A percentile compares a stretch with the other conserved stretches of the same genome.
Evolutionary conservation across 2,888 invertebrate species (phyloP).

Genomic region (Cephus nigrinus): DNA sequence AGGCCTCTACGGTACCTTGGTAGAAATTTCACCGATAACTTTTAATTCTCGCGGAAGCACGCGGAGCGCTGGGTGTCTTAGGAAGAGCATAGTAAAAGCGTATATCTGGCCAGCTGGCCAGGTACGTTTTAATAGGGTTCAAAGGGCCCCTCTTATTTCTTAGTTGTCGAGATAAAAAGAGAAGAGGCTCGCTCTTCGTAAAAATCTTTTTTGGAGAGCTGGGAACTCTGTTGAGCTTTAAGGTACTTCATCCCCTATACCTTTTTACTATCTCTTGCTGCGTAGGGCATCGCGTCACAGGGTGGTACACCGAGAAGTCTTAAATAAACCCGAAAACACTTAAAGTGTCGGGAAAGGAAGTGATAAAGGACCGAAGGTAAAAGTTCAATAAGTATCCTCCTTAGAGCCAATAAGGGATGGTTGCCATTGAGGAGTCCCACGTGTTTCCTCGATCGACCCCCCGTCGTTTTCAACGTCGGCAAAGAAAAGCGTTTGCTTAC

Average conservation of each 20-base stretch:
- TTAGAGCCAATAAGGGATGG: slow-evolving; percentile 59
- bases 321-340: slow-evolving; percentile 56
- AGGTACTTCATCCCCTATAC: not conserved
- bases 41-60: no score
- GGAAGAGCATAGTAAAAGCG: not conserved
- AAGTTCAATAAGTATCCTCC: slow-evolving; percentile 64
- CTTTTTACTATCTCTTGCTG: no score
- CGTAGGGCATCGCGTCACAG: not conserved
- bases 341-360: slow-evolving; percentile 42
- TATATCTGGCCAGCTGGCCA: not conserved
- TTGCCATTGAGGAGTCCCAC: slow-evolving; percentile 18
- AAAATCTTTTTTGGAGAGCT: not conserved
- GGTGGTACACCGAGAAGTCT: slow-evolving; percentile 19
- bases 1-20: not conserved
- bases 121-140: not conserved
- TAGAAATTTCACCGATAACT: not conserved
- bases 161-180: not conserved
- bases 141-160: not conserved
- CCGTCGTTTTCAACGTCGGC: not conserved
- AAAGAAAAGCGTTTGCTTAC: slow-evolving; percentile 58
- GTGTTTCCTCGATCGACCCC: slow-evolving; percentile 34
- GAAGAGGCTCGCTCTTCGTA: not conserved
- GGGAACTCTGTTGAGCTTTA: not conserved
- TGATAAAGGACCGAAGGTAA: slow-evolving; percentile 55
- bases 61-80: not conserved